A percentile compares a stretch with the other conserved stretches of the same genome.
Evolutionary conservation across 2,113 vertebrate species (phyloP).

Genomic region (Siphamia tubifer): DNA sequence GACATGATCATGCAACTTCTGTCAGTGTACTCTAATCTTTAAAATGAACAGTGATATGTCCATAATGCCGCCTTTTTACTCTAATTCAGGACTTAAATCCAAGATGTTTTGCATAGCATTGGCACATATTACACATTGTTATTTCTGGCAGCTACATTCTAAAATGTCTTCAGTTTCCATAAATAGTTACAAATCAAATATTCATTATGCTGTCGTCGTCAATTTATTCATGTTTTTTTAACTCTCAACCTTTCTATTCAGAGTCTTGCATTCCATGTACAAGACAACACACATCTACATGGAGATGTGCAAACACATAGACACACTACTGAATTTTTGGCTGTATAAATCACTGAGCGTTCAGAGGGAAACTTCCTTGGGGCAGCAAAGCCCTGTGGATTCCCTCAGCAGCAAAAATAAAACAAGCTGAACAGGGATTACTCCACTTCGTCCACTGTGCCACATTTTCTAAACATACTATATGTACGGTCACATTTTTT

Average conservation of each 20-base stretch:
- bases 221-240: constrained; percentile 26
- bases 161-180: constrained; percentile 33
- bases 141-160: constrained; percentile 19
- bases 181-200: constrained; percentile 61
- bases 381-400: constrained; percentile 47
- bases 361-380: constrained; percentile 44
- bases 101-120: neutral
- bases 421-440: constrained; percentile 34
- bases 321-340: constrained; percentile 24
- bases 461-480: constrained; percentile 17
- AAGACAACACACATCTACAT: neutral
- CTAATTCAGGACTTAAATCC: constrained; percentile 26
- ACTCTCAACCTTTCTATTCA: constrained; percentile 24
- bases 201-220: constrained; percentile 38
- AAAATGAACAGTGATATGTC: constrained; percentile 36
- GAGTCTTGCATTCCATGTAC: constrained; percentile 18
- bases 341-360: constrained; percentile 45
- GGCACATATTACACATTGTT: constrained; percentile 7
- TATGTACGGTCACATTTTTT: neutral
- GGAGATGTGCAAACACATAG: neutral
- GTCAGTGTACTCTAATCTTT: constrained; percentile 17
- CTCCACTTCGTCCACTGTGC: constrained; percentile 25
- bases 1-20: constrained; percentile 51
- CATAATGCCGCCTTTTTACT: constrained; percentile 8
- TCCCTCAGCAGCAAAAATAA: constrained; percentile 45